phyloP scores from a whole-genome alignment of 2,113 vertebrate species.

The Callopanchax toddi region DNA sequence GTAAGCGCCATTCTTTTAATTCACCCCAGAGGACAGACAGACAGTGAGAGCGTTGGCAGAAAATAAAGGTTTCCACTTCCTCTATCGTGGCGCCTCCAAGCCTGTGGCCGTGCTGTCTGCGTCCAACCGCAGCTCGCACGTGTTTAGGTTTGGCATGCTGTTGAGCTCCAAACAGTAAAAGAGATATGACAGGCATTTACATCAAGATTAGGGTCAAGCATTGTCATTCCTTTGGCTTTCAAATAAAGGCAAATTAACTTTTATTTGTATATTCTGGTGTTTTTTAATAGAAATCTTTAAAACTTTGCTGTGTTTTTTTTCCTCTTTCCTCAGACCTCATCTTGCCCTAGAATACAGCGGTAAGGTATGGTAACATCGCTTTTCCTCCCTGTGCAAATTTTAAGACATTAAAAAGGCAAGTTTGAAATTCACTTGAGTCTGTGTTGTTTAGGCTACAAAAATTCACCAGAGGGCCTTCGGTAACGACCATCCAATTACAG shows the following conservation, averaged over 20 bases:
- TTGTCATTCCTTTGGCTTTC: conserved; percentile 26
- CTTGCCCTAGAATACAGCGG: conserved; percentile 81
- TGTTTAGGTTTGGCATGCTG: conserved; percentile 53
- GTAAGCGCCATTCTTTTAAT: conserved; percentile 51
- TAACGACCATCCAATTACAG: conserved; percentile 77
- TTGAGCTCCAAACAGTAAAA: conserved; percentile 46
- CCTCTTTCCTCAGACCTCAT: conserved; percentile 77
- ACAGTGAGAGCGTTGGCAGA: conserved; percentile 54
- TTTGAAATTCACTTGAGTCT: not conserved
- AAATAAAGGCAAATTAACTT: conserved; percentile 4
- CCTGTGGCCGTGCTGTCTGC: conserved; percentile 8
- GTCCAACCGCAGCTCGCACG: conserved; percentile 55
- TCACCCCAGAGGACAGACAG: conserved; percentile 40
- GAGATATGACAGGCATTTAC: conserved; percentile 23
- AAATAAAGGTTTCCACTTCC: conserved; percentile 68
- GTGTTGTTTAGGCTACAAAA: conserved; percentile 79
- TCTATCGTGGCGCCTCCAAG: conserved; percentile 32
- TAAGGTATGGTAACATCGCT: conserved; percentile 63
- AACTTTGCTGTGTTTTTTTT: not conserved
- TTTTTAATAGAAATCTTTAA: too few species aligned
- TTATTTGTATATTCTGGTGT: too few species aligned
- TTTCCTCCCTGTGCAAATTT: not conserved
- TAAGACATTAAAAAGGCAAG: not conserved
- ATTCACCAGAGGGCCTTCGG: conserved; percentile 82
- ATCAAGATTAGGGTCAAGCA: conserved; percentile 32